Base-by-base conservation (phyloP, 2,113 vertebrate species). In the western clawed frog (Xenopus tropicalis) region DNA sequence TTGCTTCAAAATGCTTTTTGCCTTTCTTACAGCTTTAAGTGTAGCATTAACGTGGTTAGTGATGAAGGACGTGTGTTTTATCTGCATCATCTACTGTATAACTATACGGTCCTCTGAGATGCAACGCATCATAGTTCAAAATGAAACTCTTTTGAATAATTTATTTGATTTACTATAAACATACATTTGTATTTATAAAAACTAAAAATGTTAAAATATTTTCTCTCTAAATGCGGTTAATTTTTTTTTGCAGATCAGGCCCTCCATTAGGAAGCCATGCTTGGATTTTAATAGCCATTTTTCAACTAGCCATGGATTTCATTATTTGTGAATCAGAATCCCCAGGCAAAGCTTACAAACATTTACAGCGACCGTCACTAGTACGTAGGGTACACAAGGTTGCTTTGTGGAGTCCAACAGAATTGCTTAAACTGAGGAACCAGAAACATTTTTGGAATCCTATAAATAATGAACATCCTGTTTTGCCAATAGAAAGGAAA, bases 261-360 rank as follows among this genome's bases (percentile, higher is more conserved):
- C 81, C 82, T 84, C 80, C 86, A 54, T 79, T 85, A 20, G 87
- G 87, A 90, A 89, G 91, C 89, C 91, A 88, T 79, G 87, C 86
- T 80, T 92, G 91, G 91, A 88, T 92, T 70, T 83, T 91, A 66
- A 88, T 91, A 87, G 90, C 90, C 89, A 89, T 91, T 88, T 86
- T 89, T 71, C 91, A 89, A 84, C 89, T 92, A 48, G 88, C 83
- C 71, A 79, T 90, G 81, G 90, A 90, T 78, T 83, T 91, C 3
- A 82, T 89, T 0, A 69, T 82, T 75, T 91, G 91, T 29, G 88
- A 89, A 77, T 81, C 87, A 9, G 74, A 81, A 44, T 77, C 86
- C 71, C 46, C 80, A 0, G 43, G 86, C 1, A 25, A 80, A 0
- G 80, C 82, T 7, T 85, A 79, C 56, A 80, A 80, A 72, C 83